Conservation (phyloP, 1,140 invertebrate species). For the Adelges cooleyi region DNA sequence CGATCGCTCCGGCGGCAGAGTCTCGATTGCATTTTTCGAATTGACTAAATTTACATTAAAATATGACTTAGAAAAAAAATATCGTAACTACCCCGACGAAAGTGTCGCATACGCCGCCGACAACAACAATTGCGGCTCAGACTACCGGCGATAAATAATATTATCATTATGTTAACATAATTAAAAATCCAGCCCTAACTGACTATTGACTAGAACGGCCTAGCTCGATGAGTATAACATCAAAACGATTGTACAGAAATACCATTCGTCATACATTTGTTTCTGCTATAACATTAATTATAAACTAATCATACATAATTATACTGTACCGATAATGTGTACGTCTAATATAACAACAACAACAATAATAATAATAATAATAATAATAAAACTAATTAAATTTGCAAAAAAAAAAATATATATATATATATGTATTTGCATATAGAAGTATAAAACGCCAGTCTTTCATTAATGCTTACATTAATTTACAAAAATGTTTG, state of each 20-base stretch:
- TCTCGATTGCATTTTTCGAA: not conserved
- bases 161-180: slow-evolving; percentile 1
- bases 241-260: not conserved
- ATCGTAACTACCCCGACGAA: too few relatives aligned
- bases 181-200: slow-evolving; percentile 11
- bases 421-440: too few relatives aligned
- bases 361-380: slow-evolving; percentile 22
- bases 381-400: slow-evolving; percentile 20
- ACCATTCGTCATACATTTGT: not conserved
- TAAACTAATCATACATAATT: not conserved
- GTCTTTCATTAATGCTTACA: slow-evolving; percentile 5
- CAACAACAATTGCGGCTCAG: not conserved
- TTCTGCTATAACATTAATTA: not conserved
- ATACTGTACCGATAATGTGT: not conserved
- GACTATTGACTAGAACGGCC: slow-evolving; percentile 22
- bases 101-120: too few relatives aligned
- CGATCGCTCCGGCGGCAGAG: not conserved
- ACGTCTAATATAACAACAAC: slow-evolving; percentile 18
- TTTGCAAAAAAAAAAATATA: not conserved
- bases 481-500: slow-evolving; percentile 7
- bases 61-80: slow-evolving; percentile 23
- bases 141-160: not conserved
- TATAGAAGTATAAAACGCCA: too few relatives aligned
- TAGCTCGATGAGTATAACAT: not conserved
- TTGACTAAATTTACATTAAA: slow-evolving; percentile 27